phyloP scores from a whole-genome alignment of 2,797 vertebrate species.

The Craterocephalus amniculus region DNA sequence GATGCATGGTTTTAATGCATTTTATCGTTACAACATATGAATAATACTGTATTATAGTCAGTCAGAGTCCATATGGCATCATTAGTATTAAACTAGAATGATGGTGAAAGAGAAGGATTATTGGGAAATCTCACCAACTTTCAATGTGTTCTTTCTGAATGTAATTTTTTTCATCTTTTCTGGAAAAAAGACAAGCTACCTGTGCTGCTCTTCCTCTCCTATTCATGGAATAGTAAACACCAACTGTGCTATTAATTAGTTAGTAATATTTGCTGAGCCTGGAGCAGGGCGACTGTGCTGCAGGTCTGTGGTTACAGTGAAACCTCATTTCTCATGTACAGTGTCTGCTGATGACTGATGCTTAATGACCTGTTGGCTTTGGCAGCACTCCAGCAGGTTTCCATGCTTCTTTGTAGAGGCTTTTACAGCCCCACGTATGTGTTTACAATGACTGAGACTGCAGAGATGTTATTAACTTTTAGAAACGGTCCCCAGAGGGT shows the following conservation, averaged over 20 bases:
- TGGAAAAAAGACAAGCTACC: not conserved
- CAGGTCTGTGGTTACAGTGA: slow-evolving; percentile 57
- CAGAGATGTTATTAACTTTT: slow-evolving; percentile 25
- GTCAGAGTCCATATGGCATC: slow-evolving; percentile 51
- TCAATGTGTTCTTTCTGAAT: slow-evolving; percentile 26
- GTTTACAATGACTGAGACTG: slow-evolving; percentile 49
- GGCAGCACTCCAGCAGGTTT: slow-evolving; percentile 18
- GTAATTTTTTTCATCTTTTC: slow-evolving; percentile 4
- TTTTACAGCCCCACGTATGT: slow-evolving; percentile 21
- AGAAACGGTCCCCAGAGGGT: slow-evolving; percentile 5
- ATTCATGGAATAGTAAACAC: slow-evolving; percentile 48
- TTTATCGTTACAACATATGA: slow-evolving; percentile 58
- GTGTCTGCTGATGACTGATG: slow-evolving; percentile 26
- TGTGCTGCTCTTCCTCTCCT: slow-evolving; percentile 24
- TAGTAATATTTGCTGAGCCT: slow-evolving; percentile 49
- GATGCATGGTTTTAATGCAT: slow-evolving; percentile 69
- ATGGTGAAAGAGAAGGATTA: slow-evolving; percentile 11
- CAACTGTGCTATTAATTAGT: slow-evolving; percentile 64
- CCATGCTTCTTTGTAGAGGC: slow-evolving; percentile 16
- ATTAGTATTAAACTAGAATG: slow-evolving; percentile 12
- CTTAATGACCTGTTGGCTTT: slow-evolving; percentile 34
- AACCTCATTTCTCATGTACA: slow-evolving; percentile 33
- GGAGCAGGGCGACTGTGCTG: slow-evolving; percentile 28
- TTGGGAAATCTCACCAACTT: slow-evolving; percentile 30
- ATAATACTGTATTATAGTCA: slow-evolving; percentile 50